These are phyloP conservation scores for Sparus aurata DNA, from an alignment of 2,797 vertebrate species.

Conservation along the genomic window DNA sequence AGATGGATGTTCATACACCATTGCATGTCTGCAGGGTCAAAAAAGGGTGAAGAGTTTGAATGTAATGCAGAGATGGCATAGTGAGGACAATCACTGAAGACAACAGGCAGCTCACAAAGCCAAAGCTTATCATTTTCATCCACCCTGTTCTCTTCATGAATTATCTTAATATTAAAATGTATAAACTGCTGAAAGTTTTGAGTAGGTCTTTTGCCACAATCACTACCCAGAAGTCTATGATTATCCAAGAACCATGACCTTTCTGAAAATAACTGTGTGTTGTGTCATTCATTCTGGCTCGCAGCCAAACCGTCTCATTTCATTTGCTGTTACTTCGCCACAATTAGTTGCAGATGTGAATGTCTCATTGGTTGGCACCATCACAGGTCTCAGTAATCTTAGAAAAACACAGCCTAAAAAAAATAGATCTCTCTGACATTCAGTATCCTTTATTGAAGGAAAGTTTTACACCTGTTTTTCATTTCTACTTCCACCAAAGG, in stretches of 20 bases:
- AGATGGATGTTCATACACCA: slow-evolving; percentile 2
- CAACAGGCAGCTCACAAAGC: background rate
- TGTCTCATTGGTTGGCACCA: slow-evolving; percentile 49
- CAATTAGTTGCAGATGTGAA: slow-evolving; percentile 70
- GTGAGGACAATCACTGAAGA: slow-evolving; percentile 35
- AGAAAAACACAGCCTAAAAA: slow-evolving; percentile 41
- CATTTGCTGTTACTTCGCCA: slow-evolving; percentile 55
- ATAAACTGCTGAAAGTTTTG: slow-evolving; percentile 13
- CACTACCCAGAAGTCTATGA: slow-evolving; percentile 33
- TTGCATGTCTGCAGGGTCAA: slow-evolving; percentile 28
- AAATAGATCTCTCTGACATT: slow-evolving; percentile 20
- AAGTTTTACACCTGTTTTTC: slow-evolving; percentile 53
- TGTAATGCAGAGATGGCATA: slow-evolving; percentile 25
- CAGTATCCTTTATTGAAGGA: slow-evolving; percentile 33
- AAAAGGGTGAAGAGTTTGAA: slow-evolving; percentile 19
- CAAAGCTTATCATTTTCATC: background rate
- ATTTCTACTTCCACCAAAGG: slow-evolving; percentile 43
- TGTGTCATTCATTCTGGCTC: slow-evolving; percentile 38
- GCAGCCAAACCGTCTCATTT: slow-evolving; percentile 44
- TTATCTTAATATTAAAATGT: background rate
- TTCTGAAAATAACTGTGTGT: slow-evolving; percentile 34
- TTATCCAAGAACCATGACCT: slow-evolving; percentile 35
- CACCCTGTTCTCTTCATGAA: slow-evolving; percentile 4
- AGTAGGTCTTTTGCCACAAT: slow-evolving; percentile 11
- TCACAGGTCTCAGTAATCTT: slow-evolving; percentile 40